A percentile compares a stretch with the other conserved stretches of the same genome.
Evolutionary conservation across 2,797 vertebrate genomes (phyloP).

Genomic region (Sebastes trivittatus): DNA sequence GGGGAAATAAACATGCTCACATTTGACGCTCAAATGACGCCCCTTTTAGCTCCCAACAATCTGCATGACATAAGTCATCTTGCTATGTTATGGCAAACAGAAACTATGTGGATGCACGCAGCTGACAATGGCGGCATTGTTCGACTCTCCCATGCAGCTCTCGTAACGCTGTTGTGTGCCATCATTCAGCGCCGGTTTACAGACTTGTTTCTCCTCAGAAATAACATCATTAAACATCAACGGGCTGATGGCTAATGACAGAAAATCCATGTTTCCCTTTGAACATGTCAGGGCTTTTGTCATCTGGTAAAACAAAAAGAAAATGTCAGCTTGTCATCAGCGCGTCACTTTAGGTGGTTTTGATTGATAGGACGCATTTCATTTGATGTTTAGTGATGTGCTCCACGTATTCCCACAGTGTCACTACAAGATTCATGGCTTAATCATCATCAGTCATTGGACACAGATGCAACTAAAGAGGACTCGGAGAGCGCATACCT

Average conservation of each 20-base stretch:
- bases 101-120: constrained; percentile 55
- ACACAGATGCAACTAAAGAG: background rate
- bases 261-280: constrained; percentile 10
- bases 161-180: constrained; percentile 9
- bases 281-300: background rate
- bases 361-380: constrained; percentile 22
- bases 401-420: background rate
- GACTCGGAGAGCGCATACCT: background rate
- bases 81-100: constrained; percentile 51
- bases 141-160: constrained; percentile 22
- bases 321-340: constrained; percentile 8
- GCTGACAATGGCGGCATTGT: constrained; percentile 65
- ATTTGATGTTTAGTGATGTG: constrained; percentile 13
- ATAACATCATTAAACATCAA: constrained; percentile 4
- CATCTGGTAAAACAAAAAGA: background rate
- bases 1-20: background rate
- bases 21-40: constrained; percentile 10
- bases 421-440: constrained; percentile 3
- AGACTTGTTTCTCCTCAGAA: constrained; percentile 18
- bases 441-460: background rate
- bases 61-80: constrained; percentile 13
- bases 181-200: constrained; percentile 33
- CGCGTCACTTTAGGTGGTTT: background rate
- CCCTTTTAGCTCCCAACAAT: background rate
- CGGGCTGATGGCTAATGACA: background rate